These are phyloP conservation scores for Scyliorhinus canicula DNA, from an alignment of 2,797 vertebrate genomes.

Conservation along the genomic window DNA sequence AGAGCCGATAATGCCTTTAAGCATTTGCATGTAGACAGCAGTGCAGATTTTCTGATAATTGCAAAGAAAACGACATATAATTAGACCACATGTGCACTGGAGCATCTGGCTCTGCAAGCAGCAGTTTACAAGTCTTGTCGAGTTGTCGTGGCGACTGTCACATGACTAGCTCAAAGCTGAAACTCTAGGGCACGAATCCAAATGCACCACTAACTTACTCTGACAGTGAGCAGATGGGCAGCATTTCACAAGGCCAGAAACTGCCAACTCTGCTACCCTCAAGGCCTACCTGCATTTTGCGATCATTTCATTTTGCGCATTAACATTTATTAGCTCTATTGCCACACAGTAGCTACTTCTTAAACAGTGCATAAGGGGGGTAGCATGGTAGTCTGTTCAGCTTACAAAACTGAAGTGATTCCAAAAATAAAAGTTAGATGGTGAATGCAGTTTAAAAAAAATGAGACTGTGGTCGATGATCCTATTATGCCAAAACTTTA, in stretches of 20 bases:
- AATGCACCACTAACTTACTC: constrained; percentile 55
- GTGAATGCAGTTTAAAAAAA: not conserved
- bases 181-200: constrained; percentile 58
- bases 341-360: constrained; percentile 42
- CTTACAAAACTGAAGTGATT: constrained; percentile 9
- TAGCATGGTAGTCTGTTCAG: not conserved
- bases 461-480: not conserved
- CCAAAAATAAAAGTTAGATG: not conserved
- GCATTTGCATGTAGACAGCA: constrained; percentile 37
- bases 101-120: constrained; percentile 61
- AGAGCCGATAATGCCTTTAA: constrained; percentile 37
- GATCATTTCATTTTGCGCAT: constrained; percentile 47
- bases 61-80: constrained; percentile 49
- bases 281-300: constrained; percentile 46
- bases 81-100: constrained; percentile 61
- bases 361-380: not conserved
- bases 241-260: constrained; percentile 53
- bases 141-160: constrained; percentile 63
- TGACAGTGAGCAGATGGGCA: constrained; percentile 69
- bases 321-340: constrained; percentile 47
- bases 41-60: constrained; percentile 18
- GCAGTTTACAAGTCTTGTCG: constrained; percentile 51
- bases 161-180: constrained; percentile 52
- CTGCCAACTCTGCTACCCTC: constrained; percentile 51
- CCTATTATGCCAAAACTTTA: not conserved